Conservation (phyloP, 2,888 invertebrate genomes). For the Junonia oenone region DNA sequence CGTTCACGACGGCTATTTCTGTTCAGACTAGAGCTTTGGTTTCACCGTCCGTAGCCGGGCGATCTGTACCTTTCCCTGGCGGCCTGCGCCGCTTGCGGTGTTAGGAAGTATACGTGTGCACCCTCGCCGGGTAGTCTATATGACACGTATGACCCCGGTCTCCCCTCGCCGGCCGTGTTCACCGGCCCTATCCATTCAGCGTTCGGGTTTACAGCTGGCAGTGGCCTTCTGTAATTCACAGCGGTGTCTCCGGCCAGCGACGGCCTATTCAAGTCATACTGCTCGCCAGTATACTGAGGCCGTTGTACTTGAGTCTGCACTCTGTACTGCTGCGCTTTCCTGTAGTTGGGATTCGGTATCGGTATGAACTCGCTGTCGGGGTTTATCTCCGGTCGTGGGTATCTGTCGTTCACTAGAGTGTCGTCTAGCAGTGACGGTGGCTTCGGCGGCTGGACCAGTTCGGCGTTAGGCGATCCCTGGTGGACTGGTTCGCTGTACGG, state of each 20-base stretch:
- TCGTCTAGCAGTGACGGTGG: slow-evolving; percentile 80
- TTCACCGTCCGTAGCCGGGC: slow-evolving; percentile 70
- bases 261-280: slow-evolving; percentile 65
- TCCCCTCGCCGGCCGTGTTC: slow-evolving; percentile 60
- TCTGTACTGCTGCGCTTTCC: slow-evolving; percentile 55
- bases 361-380: slow-evolving; percentile 83
- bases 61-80: slow-evolving; percentile 57
- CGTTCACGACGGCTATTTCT: slow-evolving; percentile 45
- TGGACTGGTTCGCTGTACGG: slow-evolving; percentile 81
- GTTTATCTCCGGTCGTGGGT: slow-evolving; percentile 83
- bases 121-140: slow-evolving; percentile 87
- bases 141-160: slow-evolving; percentile 80
- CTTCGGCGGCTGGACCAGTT: slow-evolving; percentile 50
- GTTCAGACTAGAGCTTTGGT: slow-evolving; percentile 77
- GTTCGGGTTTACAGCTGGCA: slow-evolving; percentile 77
- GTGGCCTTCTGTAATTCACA: slow-evolving; percentile 80
- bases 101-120: slow-evolving; percentile 88
- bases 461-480: slow-evolving; percentile 48
- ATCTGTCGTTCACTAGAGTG: slow-evolving; percentile 85
- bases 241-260: slow-evolving; percentile 68
- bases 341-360: slow-evolving; percentile 67
- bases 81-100: slow-evolving; percentile 79
- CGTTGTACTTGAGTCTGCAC: slow-evolving; percentile 49
- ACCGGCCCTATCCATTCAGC: slow-evolving; percentile 80
- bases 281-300: slow-evolving; percentile 60